Evolutionary conservation across 2,113 vertebrate genomes (phyloP).

Genomic region (Hemicordylus capensis): DNA sequence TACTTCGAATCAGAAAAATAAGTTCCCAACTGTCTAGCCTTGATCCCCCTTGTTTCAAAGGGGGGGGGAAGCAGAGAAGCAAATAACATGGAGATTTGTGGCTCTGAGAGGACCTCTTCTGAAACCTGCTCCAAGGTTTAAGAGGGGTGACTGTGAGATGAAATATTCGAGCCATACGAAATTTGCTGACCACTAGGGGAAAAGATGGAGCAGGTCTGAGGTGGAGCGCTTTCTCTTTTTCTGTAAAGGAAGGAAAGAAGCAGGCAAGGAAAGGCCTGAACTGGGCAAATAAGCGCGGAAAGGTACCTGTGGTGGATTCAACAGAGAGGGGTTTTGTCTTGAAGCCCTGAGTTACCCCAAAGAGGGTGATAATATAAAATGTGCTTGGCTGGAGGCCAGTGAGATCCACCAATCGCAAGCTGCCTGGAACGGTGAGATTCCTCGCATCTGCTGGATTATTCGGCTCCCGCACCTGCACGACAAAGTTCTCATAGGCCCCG

Average conservation of each 20-base stretch:
- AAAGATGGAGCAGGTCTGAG: background rate
- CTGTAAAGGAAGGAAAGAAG: background rate
- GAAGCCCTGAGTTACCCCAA: conserved; percentile 78
- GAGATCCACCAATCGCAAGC: conserved; percentile 75
- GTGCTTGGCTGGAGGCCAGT: conserved; percentile 83
- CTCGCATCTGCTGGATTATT: conserved; percentile 64
- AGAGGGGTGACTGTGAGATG: background rate
- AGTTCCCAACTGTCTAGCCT: too few species aligned
- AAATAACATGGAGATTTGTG: background rate
- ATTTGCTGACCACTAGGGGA: too few species aligned
- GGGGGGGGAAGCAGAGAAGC: background rate
- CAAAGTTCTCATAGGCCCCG: conserved; percentile 83
- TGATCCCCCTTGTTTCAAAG: too few species aligned
- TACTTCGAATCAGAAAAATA: background rate
- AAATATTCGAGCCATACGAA: background rate
- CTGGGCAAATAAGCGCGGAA: background rate
- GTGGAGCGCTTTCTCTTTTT: background rate
- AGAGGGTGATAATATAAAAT: conserved; percentile 82
- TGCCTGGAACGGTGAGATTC: conserved; percentile 80
- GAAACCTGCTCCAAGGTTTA: conserved; percentile 19
- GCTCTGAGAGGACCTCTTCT: background rate
- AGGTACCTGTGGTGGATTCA: conserved; percentile 72
- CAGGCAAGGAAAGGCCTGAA: background rate
- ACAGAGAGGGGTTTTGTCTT: conserved; percentile 72
- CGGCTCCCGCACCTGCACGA: conserved; percentile 86